Percentiles rank a stretch among this genome's conserved stretches.
Conservation (phyloP, 2,797 vertebrate genomes). For the Trematomus bernacchii region DNA sequence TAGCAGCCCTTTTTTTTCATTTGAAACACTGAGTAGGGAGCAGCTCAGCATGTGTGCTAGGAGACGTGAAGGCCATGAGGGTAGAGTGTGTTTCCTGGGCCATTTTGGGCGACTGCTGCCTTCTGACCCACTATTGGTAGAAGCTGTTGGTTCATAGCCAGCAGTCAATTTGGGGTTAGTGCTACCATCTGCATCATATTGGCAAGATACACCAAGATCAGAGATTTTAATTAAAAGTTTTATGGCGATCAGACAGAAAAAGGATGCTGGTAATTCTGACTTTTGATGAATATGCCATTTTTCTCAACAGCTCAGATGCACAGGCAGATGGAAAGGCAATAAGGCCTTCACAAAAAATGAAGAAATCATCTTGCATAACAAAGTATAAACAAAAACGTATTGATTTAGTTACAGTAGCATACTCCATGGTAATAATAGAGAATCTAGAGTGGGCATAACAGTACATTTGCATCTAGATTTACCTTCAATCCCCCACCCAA, state of each 20-base stretch:
- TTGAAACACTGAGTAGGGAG: slow-evolving; percentile 42
- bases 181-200: slow-evolving; percentile 38
- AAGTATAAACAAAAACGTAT: background rate
- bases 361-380: background rate
- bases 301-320: slow-evolving; percentile 5
- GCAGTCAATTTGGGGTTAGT: slow-evolving; percentile 1
- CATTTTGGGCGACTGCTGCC: slow-evolving; percentile 35
- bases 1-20: slow-evolving; percentile 51
- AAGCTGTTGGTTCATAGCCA: slow-evolving; percentile 25
- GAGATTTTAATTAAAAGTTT: slow-evolving; percentile 26
- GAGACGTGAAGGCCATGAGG: slow-evolving; percentile 38
- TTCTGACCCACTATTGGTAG: slow-evolving; percentile 22
- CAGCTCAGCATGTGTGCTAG: slow-evolving; percentile 46
- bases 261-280: slow-evolving; percentile 18
- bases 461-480: slow-evolving; percentile 5
- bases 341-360: background rate
- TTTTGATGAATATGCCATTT: background rate
- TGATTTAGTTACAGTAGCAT: background rate
- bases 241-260: slow-evolving; percentile 16
- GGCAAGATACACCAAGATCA: slow-evolving; percentile 31
- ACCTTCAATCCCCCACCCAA: background rate
- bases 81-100: slow-evolving; percentile 30
- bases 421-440: no score
- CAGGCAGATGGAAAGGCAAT: slow-evolving; percentile 1
- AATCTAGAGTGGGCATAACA: background rate